phyloP scores from a whole-genome alignment of 2,888 invertebrate species.

The Pollenia labialis region DNA sequence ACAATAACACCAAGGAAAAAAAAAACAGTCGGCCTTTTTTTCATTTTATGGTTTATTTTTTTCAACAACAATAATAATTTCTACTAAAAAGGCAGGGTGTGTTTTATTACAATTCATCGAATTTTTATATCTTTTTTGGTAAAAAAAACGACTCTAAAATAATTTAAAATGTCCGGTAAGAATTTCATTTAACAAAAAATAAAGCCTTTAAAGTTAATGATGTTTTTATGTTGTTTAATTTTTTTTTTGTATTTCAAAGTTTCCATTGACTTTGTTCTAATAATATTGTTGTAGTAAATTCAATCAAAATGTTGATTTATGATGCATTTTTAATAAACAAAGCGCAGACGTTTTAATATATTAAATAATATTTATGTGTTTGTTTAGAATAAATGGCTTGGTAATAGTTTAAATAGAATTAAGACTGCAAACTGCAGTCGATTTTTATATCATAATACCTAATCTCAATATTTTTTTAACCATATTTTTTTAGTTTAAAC shows the following conservation, averaged over 20 bases:
- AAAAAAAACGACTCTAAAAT: neutral
- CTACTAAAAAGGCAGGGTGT: constrained; percentile 64
- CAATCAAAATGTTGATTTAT: constrained; percentile 38
- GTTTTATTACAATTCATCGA: constrained; percentile 50
- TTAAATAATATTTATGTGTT: neutral
- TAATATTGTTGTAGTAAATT: constrained; percentile 17
- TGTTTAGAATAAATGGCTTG: neutral
- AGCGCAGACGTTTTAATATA: neutral
- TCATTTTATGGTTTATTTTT: constrained; percentile 63
- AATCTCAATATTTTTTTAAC: neutral
- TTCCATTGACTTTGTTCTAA: constrained; percentile 49
- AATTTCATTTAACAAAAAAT: constrained; percentile 21
- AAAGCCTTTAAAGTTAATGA: constrained; percentile 18
- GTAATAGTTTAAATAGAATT: neutral
- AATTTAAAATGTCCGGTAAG: constrained; percentile 32
- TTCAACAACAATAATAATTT: constrained; percentile 46
- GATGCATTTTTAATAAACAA: constrained; percentile 29
- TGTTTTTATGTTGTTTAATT: neutral
- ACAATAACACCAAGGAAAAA: constrained; percentile 51
- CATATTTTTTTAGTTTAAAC: no score
- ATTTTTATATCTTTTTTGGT: constrained; percentile 50
- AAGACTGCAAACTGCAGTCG: neutral
- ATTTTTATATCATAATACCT: neutral
- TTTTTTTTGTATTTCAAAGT: neutral
- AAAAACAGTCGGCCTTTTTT: constrained; percentile 70